Evolutionary conservation across 2,113 vertebrate genomes (phyloP), one percentile per base, ranked within the genome.

Genomic region (Maccullochella peelii): DNA sequence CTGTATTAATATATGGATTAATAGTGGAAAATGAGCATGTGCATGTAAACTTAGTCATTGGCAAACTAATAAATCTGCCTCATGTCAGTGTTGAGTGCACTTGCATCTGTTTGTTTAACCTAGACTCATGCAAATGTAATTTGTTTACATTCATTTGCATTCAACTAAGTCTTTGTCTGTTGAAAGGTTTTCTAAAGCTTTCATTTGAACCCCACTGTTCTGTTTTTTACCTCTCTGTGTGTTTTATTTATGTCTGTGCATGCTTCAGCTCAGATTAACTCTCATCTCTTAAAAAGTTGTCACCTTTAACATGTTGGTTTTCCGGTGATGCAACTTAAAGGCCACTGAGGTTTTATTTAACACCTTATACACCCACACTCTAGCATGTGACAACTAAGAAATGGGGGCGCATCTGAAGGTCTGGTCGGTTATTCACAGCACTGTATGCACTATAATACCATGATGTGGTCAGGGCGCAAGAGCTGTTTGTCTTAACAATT

Each of bases 301-400:
- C 83, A 89, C 77, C 52, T 87, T 74, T 78, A 61, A 61, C 54
- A 18, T 80, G 65, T 80, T 65, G 88, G 89, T 86, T 94, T 94
- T 91, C 82, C 61, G 49, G 76, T 91, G 89, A 90, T 89, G 74
- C 86, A 88, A 92, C 73, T 80, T 81, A 84, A 89, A 89, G 86
- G 80, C 85, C 75, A 88, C 55, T 77, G 77, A 82, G 85, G 84
- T 89, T 88, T 88, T 79, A 40, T 75, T 85, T 58, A 85, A 78
- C 79, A 82, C 82, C 38, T 67, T 82, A 1, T 47, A 79, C 78
- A 75, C 72, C 86, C 83, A 90, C 87, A 40, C 57, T 25, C 23
- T 58, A 71, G 77, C 85, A 88, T 16, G 86, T 90, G 80, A 93
- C 71, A 74, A 82, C 67, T 74, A 79, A 86, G 84, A 87, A 91